A percentile compares a stretch with the other conserved stretches of the same genome.
Conservation (phyloP, 2,797 vertebrate genomes). For the Poecilia picta region DNA sequence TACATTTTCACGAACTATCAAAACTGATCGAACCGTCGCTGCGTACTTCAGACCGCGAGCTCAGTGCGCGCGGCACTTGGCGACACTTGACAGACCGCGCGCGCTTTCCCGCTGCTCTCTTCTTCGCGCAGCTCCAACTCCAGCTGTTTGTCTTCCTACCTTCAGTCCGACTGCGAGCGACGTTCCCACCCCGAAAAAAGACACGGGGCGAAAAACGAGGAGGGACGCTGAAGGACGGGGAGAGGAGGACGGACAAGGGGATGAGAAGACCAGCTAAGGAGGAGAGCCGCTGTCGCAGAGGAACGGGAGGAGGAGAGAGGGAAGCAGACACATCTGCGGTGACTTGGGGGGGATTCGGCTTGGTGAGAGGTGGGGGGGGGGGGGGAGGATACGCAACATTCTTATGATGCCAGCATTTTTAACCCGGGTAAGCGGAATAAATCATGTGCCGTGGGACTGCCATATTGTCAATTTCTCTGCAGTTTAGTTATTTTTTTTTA, state of each 20-base stretch:
- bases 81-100: background rate
- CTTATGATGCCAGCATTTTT: conserved; percentile 5
- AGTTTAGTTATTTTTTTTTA: conserved; percentile 8
- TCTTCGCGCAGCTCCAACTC: background rate
- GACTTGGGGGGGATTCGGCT: conserved; percentile 53
- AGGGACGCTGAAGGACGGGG: background rate
- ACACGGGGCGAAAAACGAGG: background rate
- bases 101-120: background rate
- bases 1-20: background rate
- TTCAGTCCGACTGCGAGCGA: background rate
- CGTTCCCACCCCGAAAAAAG: background rate
- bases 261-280: conserved; percentile 36
- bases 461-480: conserved; percentile 12
- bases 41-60: conserved; percentile 33
- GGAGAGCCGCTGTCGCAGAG: conserved; percentile 57
- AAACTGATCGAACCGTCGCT: background rate
- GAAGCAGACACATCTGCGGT: conserved; percentile 40
- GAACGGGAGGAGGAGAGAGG: conserved; percentile 19
- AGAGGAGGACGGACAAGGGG: conserved; percentile 30
- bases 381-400: conserved; percentile 3
- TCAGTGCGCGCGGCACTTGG: conserved; percentile 6
- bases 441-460: conserved; percentile 39
- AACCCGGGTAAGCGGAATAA: conserved; percentile 6
- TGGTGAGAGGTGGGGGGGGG: too few species aligned
- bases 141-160: background rate